phyloP scores from a whole-genome alignment of 2,797 vertebrate genomes.

The Eulemur rubriventer region DNA sequence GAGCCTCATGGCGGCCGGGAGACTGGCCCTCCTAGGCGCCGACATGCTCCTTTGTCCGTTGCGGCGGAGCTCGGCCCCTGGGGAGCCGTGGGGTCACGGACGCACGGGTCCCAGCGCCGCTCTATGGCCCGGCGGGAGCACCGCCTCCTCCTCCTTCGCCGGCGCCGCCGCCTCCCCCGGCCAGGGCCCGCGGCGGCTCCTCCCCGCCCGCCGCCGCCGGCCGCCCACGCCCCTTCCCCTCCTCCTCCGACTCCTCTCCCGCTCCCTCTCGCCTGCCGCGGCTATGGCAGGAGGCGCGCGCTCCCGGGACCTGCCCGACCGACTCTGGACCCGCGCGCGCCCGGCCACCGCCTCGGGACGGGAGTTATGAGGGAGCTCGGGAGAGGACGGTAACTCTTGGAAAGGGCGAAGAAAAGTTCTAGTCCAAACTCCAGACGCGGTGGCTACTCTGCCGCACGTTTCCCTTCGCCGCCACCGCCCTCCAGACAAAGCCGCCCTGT shows the following conservation, averaged over 20 bases:
- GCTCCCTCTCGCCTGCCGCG: not conserved
- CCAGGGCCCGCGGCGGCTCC: slow-evolving; percentile 20
- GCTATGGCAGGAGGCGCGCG: not conserved
- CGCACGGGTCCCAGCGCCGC: not conserved
- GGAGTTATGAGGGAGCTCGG: not conserved
- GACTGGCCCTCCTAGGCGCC: slow-evolving; percentile 19
- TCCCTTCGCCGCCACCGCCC: fast-evolving
- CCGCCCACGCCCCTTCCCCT: not conserved
- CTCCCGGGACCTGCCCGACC: not conserved
- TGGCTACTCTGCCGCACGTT: not conserved
- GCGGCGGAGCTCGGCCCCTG: not conserved
- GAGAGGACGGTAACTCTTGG: fast-evolving
- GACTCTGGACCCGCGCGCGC: no score
- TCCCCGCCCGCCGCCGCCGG: not conserved
- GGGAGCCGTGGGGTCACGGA: slow-evolving; percentile 59
- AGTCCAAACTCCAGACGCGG: not conserved
- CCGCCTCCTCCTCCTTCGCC: slow-evolving; percentile 7
- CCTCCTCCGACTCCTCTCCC: not conserved
- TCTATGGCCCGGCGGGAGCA: not conserved
- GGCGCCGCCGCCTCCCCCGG: not conserved
- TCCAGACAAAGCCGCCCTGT: slow-evolving; percentile 42
- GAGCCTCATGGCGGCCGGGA: slow-evolving; percentile 39
- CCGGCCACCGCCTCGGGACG: fast-evolving
- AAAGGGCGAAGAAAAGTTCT: slow-evolving; percentile 35
- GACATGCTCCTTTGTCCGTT: slow-evolving; percentile 73